phyloP scores from a whole-genome alignment of 2,888 invertebrate species.

The Hipparchia sbordonii region DNA sequence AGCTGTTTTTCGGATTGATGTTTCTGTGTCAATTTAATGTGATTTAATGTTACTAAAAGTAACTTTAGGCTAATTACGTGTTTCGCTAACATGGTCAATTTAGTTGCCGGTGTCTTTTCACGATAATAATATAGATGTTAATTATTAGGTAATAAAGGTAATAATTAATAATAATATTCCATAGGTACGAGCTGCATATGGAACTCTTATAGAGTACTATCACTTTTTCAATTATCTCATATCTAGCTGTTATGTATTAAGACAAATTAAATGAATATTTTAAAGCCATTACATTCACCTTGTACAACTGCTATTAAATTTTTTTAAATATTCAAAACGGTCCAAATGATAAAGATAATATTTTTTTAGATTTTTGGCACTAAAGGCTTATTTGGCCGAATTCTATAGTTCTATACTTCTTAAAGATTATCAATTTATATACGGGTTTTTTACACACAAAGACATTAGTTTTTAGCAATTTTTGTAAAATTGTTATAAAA shows the following conservation, averaged over 20 bases:
- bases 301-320: neutral
- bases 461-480: constrained; percentile 24
- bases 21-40: constrained; percentile 23
- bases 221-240: too few species aligned
- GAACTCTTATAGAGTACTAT: too few species aligned
- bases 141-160: neutral
- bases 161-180: neutral
- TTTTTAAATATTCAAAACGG: constrained; percentile 19
- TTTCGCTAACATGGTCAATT: neutral
- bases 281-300: neutral
- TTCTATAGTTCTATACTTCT: constrained; percentile 26
- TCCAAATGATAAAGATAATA: constrained; percentile 28
- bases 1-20: neutral
- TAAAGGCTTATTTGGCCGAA: constrained; percentile 35
- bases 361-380: constrained; percentile 29
- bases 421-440: constrained; percentile 24
- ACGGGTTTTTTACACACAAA: constrained; percentile 32
- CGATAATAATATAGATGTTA: neutral
- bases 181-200: too few species aligned
- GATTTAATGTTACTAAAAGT: constrained; percentile 19
- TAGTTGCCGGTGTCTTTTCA: neutral
- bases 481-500: constrained; percentile 8
- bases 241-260: too few species aligned
- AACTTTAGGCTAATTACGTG: constrained; percentile 8
- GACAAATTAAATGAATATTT: too few species aligned